These are phyloP conservation scores for Xerus inauris DNA, from an alignment of 2,113 vertebrate genomes.

Conservation along the genomic window DNA sequence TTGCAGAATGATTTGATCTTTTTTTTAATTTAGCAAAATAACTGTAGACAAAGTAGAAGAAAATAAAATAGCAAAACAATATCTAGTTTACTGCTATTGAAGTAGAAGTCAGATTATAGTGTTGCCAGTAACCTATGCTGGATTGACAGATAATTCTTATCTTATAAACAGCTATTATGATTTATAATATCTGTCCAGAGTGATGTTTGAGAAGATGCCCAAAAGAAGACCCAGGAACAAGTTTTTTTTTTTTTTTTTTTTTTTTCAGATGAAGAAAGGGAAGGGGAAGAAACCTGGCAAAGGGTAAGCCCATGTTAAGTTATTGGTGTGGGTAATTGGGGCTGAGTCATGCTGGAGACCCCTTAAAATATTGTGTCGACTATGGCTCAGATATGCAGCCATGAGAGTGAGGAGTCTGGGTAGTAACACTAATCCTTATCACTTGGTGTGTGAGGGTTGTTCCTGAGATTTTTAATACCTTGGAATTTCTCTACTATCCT, in stretches of 20 bases:
- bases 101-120: background rate
- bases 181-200: background rate
- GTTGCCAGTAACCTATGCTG: background rate
- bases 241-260: background rate
- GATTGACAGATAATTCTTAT: background rate
- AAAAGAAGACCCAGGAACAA: background rate
- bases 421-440: background rate
- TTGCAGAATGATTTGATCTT: background rate
- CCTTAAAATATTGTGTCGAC: background rate
- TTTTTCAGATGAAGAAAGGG: background rate
- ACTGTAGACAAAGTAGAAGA: background rate
- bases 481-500: background rate
- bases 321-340: background rate
- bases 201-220: background rate
- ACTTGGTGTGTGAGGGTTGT: background rate
- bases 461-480: background rate
- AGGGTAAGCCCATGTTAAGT: background rate
- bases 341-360: background rate
- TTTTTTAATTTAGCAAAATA: background rate
- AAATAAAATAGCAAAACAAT: background rate
- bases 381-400: background rate
- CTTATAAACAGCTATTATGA: background rate
- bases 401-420: fast-evolving
- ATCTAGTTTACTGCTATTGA: background rate
- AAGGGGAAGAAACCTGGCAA: background rate